Base-by-base conservation (phyloP, 2,113 vertebrate genomes). In the Holacanthus passer region DNA sequence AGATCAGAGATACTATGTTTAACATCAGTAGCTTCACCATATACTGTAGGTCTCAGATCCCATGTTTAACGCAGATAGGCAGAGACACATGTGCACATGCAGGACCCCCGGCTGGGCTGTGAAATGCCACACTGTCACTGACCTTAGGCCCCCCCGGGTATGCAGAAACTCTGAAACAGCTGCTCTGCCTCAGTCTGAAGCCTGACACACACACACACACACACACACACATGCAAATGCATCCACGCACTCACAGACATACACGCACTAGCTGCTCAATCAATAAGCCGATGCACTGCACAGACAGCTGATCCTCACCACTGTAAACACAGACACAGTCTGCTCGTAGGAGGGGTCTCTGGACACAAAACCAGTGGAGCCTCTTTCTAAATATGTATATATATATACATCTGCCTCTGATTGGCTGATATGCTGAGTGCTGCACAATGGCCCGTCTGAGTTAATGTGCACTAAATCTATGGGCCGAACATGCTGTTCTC, bases 161-260 rank as follows among this genome's bases (percentile, higher is more conserved):
- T 87, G 73, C 79, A 88, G 74, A 87, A 81, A 73, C 79, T 84
- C 78, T 63, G 24, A 27, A 87, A 84, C 93, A 94, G 90, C 91
- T 92, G 91, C 83, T 91, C 71, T 48, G 65, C 39, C 68, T 73
- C 71, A 85, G 43, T 74, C 64, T 74, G 69, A 74, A 17, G 53
- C 60, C 60, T 69, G 43, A 60, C 24, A 20, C 67, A 71, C 47
- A 67, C 35, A 59, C n/a, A 75, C 45, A 67, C 35, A 65, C 27
- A 62, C 59, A 62, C 75, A 62, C 71, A 59, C 52, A 63, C 31
- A 53, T 60, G 55, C 47, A n/a, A n/a, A n/a, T n/a, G n/a, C n/a
- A n/a, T 71, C 17, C 37, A 7, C 60, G 3, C 45, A 72, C 24
- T 58, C 35, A 59, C 64, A 59, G 74, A 60, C 74, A 63, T 47